Conservation (phyloP, 1,140 invertebrate genomes). For the Gonioctena quinquepunctata region DNA sequence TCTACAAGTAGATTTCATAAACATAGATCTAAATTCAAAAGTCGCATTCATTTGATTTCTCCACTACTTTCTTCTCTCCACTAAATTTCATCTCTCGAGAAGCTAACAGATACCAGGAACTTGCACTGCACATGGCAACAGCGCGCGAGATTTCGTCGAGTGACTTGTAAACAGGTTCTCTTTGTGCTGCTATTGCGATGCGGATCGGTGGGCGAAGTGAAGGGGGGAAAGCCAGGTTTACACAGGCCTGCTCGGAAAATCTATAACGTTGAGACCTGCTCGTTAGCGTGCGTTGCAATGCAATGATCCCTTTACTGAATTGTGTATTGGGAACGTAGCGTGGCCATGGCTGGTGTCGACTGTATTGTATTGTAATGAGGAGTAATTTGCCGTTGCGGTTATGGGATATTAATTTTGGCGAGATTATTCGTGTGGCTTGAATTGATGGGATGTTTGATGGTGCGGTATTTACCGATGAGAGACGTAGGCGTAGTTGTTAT, state of each 20-base stretch:
- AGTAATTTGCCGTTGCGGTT: neutral
- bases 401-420: neutral
- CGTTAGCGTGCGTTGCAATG: neutral
- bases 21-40: too few relatives aligned
- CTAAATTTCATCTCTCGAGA: too few relatives aligned
- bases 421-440: neutral
- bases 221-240: conserved; percentile 22
- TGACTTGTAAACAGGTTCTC: conserved; percentile 23
- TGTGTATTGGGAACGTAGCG: neutral
- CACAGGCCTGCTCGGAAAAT: conserved; percentile 26
- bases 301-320: neutral
- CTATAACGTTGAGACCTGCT: conserved; percentile 19
- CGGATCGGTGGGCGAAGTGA: neutral
- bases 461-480: too few relatives aligned
- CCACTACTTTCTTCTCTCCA: too few relatives aligned
- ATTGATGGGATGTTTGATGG: too few relatives aligned
- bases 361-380: neutral
- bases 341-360: neutral
- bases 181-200: conserved; percentile 14
- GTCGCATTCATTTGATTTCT: too few relatives aligned
- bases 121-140: neutral
- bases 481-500: too few relatives aligned
- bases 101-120: neutral
- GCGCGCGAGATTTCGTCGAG: neutral
- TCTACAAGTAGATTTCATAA: too few relatives aligned